phyloP scores from a whole-genome alignment of 2,797 vertebrate genomes.

The Schizopygopsis pylzovi region DNA sequence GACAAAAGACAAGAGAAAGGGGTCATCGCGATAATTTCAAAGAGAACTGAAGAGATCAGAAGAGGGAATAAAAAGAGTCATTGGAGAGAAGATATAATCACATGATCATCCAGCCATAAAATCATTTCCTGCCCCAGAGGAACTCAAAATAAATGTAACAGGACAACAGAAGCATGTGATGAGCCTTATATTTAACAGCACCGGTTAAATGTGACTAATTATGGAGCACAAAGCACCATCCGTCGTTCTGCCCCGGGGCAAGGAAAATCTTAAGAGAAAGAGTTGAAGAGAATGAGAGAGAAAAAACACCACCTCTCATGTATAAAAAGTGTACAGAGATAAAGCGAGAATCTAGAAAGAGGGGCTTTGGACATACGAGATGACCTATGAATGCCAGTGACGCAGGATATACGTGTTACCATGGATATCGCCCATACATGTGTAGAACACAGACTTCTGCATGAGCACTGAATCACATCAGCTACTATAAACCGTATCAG shows the following conservation, averaged over 20 bases:
- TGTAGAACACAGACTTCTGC: slow-evolving; percentile 35
- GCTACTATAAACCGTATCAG: not conserved
- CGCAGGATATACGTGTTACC: slow-evolving; percentile 49
- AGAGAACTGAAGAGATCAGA: not conserved
- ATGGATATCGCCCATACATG: slow-evolving; percentile 49
- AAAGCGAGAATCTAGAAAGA: not conserved
- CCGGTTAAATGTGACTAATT: slow-evolving; percentile 33
- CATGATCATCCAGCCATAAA: slow-evolving; percentile 17
- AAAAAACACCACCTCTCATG: not conserved
- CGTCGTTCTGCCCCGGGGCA: not conserved
- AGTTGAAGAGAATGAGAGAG: not conserved
- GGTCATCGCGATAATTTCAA: not conserved
- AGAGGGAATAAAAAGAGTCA: not conserved
- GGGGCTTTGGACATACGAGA: slow-evolving; percentile 28
- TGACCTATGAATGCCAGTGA: slow-evolving; percentile 42
- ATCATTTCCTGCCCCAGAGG: not conserved
- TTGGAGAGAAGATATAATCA: not conserved
- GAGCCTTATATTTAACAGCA: slow-evolving; percentile 13
- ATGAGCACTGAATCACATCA: not conserved
- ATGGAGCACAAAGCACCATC: slow-evolving; percentile 7
- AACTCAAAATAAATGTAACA: slow-evolving; percentile 32
- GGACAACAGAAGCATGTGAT: not conserved
- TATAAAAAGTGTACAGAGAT: not conserved
- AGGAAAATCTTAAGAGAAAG: slow-evolving; percentile 15
- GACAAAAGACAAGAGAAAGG: slow-evolving; percentile 12